A percentile compares a stretch with the other conserved stretches of the same genome.
These are phyloP conservation scores for Dusona sp. DNA, from an alignment of 2,888 invertebrate genomes.

Conservation along the genomic window DNA sequence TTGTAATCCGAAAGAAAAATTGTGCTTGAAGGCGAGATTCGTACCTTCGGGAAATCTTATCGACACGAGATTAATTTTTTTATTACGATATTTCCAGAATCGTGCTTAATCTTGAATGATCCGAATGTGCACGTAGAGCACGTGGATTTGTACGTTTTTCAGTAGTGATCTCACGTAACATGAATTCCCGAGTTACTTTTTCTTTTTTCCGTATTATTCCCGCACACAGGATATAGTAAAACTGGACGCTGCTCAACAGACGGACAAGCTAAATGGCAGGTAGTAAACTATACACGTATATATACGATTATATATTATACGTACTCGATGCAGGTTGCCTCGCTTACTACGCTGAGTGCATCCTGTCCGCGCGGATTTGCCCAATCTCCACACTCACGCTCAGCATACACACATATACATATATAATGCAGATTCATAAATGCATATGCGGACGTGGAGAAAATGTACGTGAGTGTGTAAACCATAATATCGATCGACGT, in stretches of 20 bases:
- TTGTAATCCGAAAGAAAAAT: too few species aligned
- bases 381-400: constrained; percentile 34
- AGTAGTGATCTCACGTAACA: neutral
- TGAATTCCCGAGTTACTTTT: constrained; percentile 24
- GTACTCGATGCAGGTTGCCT: constrained; percentile 51
- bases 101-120: neutral
- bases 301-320: constrained; percentile 38
- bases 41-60: too few species aligned
- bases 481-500: constrained; percentile 62
- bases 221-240: constrained; percentile 31
- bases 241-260: constrained; percentile 46
- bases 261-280: constrained; percentile 24
- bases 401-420: neutral
- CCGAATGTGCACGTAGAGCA: neutral
- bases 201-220: constrained; percentile 4
- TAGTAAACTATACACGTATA: neutral
- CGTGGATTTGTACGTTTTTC: neutral
- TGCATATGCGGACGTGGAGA: neutral
- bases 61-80: too few species aligned
- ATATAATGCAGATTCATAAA: neutral
- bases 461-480: constrained; percentile 34
- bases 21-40: too few species aligned
- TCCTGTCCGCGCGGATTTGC: constrained; percentile 62
- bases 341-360: constrained; percentile 41
- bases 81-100: too few species aligned